A percentile compares a stretch with the other conserved stretches of the same genome.
These are phyloP conservation scores for Arizona elegans DNA, from an alignment of 2,113 vertebrate species.

Conservation along the genomic window DNA sequence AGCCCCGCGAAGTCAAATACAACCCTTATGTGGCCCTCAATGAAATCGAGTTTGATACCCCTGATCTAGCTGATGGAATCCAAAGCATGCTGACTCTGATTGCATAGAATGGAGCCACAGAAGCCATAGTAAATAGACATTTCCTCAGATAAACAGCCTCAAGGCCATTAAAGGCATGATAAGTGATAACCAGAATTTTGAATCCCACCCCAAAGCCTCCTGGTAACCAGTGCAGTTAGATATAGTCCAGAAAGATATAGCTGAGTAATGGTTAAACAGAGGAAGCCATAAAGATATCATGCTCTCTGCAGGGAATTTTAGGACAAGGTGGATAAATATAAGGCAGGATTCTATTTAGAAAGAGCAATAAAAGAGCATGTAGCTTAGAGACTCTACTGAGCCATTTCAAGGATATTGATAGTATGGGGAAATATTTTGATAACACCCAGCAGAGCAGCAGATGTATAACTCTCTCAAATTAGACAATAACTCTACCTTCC, in stretches of 20 bases:
- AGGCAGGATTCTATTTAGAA: not conserved
- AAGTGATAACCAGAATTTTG: not conserved
- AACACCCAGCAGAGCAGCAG: not conserved
- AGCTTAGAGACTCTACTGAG: not conserved
- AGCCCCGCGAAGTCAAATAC: too few relatives aligned
- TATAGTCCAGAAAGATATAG: not conserved
- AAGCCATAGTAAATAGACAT: not conserved
- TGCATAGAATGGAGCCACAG: not conserved
- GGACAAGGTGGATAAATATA: not conserved
- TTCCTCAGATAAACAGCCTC: not conserved
- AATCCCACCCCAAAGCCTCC: not conserved
- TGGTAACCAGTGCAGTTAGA: not conserved
- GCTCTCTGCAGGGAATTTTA: not conserved
- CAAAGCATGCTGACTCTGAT: not conserved
- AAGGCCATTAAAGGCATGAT: not conserved
- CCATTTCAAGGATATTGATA: not conserved
- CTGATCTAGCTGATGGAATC: not conserved
- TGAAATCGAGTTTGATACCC: too few relatives aligned
- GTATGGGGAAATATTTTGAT: not conserved
- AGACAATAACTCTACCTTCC: not conserved
- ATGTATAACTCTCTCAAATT: not conserved
- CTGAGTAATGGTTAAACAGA: not conserved
- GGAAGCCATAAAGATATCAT: not conserved
- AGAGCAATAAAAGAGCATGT: not conserved
- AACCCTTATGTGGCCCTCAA: too few relatives aligned